phyloP scores from a whole-genome alignment of 2,113 vertebrate genomes.

The Melozone crissalis region DNA sequence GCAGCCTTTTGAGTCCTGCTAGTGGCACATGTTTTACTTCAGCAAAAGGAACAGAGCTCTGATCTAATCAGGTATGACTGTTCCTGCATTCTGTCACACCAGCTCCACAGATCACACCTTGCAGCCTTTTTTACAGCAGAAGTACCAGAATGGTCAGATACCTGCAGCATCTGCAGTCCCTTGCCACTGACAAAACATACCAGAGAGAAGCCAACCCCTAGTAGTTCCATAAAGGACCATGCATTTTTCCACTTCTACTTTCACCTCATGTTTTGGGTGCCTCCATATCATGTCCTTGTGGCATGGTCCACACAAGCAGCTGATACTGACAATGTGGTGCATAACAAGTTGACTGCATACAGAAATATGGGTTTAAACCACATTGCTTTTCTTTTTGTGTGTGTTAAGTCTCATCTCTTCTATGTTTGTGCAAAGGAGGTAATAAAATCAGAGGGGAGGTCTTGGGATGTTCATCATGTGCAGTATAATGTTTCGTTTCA shows the following conservation, averaged over 20 bases:
- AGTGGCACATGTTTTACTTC: rapidly evolving
- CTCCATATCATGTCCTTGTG: not conserved
- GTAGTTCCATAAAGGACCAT: not conserved
- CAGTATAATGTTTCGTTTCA: not conserved
- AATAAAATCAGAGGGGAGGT: slow-evolving; percentile 31
- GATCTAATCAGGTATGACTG: not conserved
- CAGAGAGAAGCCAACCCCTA: not conserved
- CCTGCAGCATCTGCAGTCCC: not conserved
- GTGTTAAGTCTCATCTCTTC: not conserved
- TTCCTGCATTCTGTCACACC: not conserved
- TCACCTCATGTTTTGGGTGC: not conserved
- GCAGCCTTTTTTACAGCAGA: not conserved
- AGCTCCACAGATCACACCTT: not conserved
- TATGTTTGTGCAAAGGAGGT: not conserved
- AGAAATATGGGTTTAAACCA: not conserved
- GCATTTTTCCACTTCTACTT: not conserved
- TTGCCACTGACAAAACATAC: rapidly evolving
- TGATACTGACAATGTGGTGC: not conserved
- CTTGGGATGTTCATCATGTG: not conserved
- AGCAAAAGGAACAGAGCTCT: not conserved
- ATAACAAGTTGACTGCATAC: not conserved
- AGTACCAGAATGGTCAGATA: not conserved
- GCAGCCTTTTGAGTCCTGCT: not conserved
- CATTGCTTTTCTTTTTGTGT: not conserved
- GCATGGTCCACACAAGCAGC: not conserved